phyloP scores from a whole-genome alignment of 2,888 invertebrate species.

The Acleris laterana region DNA sequence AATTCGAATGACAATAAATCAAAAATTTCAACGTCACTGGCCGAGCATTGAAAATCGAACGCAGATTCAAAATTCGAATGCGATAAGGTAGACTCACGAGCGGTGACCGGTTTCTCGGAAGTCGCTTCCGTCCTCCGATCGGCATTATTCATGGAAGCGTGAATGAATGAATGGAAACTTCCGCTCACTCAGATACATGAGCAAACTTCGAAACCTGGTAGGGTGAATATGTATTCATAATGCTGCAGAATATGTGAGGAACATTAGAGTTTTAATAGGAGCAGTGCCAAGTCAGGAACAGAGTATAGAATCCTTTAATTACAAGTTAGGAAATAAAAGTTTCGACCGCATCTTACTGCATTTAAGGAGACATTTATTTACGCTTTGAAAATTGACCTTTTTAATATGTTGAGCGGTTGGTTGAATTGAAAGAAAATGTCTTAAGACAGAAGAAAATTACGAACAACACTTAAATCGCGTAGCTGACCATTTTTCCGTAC shows the following conservation, averaged over 20 bases:
- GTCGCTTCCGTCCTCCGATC: slow-evolving; percentile 39
- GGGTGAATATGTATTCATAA: slow-evolving; percentile 28
- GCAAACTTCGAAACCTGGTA: slow-evolving; percentile 32
- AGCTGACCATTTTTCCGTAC: too few relatives aligned
- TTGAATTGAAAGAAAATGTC: too few relatives aligned
- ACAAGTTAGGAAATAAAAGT: too few relatives aligned
- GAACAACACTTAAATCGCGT: too few relatives aligned
- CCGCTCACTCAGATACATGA: slow-evolving; percentile 36
- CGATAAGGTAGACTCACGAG: slow-evolving; percentile 34
- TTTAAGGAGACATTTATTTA: too few relatives aligned
- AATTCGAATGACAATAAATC: background rate
- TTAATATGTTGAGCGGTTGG: too few relatives aligned
- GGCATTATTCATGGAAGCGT: slow-evolving; percentile 39
- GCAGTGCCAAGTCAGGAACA: background rate
- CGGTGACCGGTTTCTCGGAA: slow-evolving; percentile 38
- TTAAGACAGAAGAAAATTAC: too few relatives aligned
- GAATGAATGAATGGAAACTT: slow-evolving; percentile 41
- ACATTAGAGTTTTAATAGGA: slow-evolving; percentile 1
- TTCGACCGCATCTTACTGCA: too few relatives aligned
- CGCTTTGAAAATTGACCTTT: too few relatives aligned
- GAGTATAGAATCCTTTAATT: background rate
- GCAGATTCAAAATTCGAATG: slow-evolving; percentile 29
- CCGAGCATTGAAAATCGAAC: slow-evolving; percentile 15
- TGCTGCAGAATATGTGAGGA: background rate
- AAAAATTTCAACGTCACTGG: background rate